phyloP scores from a whole-genome alignment of 1,140 invertebrate species.

The Heterodera carotae region DNA sequence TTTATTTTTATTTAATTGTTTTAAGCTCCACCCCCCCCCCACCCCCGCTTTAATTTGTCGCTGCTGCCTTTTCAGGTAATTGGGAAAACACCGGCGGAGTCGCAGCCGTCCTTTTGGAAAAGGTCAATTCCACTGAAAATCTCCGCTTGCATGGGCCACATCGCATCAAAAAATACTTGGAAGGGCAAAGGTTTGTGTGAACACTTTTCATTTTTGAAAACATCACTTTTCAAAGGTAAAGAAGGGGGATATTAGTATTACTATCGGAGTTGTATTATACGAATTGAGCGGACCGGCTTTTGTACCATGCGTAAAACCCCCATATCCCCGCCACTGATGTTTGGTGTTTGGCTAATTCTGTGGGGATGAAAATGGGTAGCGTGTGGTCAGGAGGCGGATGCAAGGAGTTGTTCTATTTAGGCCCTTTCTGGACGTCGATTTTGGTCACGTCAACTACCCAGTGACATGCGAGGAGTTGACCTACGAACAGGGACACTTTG shows the following conservation, averaged over 20 bases:
- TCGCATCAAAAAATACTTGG: slow-evolving; percentile 49
- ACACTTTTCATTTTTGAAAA: too few relatives aligned
- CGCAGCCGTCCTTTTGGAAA: slow-evolving; percentile 51
- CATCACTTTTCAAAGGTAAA: too few relatives aligned
- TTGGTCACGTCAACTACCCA: slow-evolving; percentile 46
- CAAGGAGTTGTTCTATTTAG: slow-evolving; percentile 49
- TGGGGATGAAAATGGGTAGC: too few relatives aligned
- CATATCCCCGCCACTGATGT: too few relatives aligned
- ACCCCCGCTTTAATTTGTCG: slow-evolving; percentile 1
- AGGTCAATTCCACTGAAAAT: slow-evolving; percentile 29
- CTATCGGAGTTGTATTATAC: too few relatives aligned
- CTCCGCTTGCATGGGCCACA: slow-evolving; percentile 52
- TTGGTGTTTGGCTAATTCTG: too few relatives aligned
- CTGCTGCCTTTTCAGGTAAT: slow-evolving; percentile 37
- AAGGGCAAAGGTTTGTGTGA: slow-evolving; percentile 18
- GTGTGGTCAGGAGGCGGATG: too few relatives aligned
- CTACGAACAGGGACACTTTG: slow-evolving; percentile 39
- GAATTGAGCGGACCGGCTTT: too few relatives aligned
- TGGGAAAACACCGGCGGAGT: slow-evolving; percentile 60
- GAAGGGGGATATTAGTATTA: too few relatives aligned
- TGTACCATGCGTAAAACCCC: too few relatives aligned
- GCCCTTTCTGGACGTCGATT: slow-evolving; percentile 58
- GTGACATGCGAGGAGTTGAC: slow-evolving; percentile 37
- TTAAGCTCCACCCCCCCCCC: background rate
- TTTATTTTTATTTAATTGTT: background rate